Conservation (phyloP, 2,113 vertebrate species). For the Dipodomys stephensi region DNA sequence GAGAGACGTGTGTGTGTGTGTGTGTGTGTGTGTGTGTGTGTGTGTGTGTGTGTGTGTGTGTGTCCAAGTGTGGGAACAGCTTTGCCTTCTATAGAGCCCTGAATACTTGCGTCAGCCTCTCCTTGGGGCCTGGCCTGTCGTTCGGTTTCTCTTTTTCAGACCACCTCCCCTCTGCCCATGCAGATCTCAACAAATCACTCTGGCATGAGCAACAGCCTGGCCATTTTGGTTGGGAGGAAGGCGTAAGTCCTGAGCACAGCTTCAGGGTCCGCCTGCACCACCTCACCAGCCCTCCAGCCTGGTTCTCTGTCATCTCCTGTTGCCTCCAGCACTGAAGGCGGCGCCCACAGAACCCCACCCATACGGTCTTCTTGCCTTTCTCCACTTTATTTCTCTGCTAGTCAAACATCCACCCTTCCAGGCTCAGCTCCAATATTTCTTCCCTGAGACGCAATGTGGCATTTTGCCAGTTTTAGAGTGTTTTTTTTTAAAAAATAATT, state of each 20-base stretch:
- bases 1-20: too few species aligned
- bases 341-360: not conserved
- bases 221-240: not conserved
- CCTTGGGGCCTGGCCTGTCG: not conserved
- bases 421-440: slow-evolving; percentile 66
- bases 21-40: too few species aligned
- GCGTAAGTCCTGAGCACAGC: not conserved
- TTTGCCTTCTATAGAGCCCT: not conserved
- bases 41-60: too few species aligned
- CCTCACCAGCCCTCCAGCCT: not conserved
- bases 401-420: slow-evolving; percentile 60
- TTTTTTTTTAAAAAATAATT: slow-evolving; percentile 61
- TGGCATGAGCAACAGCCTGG: not conserved
- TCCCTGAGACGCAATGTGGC: slow-evolving; percentile 57
- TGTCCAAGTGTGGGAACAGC: not conserved
- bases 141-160: not conserved
- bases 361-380: not conserved
- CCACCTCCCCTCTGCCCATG: not conserved
- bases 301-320: not conserved
- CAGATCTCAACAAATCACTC: not conserved
- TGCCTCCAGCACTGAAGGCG: not conserved
- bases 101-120: not conserved
- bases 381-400: slow-evolving; percentile 41
- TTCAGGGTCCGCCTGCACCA: fast-evolving
- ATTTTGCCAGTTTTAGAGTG: slow-evolving; percentile 61